Conservation (phyloP, 2,888 invertebrate species). For the Hemicrepidius hirtus region DNA sequence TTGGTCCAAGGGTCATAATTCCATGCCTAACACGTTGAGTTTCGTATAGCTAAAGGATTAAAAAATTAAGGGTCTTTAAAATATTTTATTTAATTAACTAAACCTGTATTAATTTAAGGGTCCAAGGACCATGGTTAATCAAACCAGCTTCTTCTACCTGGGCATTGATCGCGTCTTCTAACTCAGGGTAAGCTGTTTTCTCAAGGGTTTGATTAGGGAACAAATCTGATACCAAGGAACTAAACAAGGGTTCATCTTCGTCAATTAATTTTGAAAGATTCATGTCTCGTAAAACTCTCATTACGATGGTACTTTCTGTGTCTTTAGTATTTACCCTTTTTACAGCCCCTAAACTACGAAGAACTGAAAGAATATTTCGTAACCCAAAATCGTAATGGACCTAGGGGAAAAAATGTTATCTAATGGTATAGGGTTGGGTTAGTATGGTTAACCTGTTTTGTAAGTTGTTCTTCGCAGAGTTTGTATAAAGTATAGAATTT, state of each 20-base stretch:
- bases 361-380: conserved; percentile 94
- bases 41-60: conserved; percentile 84
- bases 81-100: conserved; percentile 39
- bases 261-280: conserved; percentile 97
- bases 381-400: conserved; percentile 98
- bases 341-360: conserved; percentile 93
- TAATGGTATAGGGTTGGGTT: no score
- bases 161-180: conserved; percentile 90
- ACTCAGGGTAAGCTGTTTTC: conserved; percentile 91
- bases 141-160: conserved; percentile 88
- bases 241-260: conserved; percentile 98
- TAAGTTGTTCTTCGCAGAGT: conserved; percentile 96
- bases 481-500: conserved; percentile 98
- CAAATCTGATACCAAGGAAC: conserved; percentile 94
- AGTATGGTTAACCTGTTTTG: conserved; percentile 84
- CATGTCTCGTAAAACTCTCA: conserved; percentile 98
- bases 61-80: conserved; percentile 36
- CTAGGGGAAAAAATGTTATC: conserved; percentile 70
- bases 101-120: conserved; percentile 94
- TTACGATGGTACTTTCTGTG: conserved; percentile 95
- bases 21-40: conserved; percentile 97
- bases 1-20: conserved; percentile 96
- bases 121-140: conserved; percentile 96
- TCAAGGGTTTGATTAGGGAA: conserved; percentile 96
- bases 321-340: conserved; percentile 94